These are phyloP conservation scores for Tetragnatha versicolor DNA, from an alignment of 1,140 invertebrate species.

Conservation along the genomic window DNA sequence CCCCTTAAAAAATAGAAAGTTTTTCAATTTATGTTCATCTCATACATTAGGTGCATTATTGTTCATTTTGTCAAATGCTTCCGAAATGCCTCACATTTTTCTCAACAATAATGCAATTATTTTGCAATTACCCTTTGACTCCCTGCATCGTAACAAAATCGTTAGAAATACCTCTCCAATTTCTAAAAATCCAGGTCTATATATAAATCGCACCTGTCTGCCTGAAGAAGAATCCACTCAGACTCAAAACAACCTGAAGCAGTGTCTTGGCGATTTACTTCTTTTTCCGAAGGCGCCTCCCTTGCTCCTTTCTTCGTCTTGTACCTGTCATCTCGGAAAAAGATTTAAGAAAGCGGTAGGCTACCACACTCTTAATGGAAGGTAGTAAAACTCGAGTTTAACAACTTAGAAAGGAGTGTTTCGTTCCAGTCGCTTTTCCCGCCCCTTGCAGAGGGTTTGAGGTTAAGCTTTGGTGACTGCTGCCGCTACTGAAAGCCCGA, in stretches of 20 bases:
- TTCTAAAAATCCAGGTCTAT: not conserved
- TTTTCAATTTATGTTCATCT: too few species aligned
- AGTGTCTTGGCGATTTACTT: too few species aligned
- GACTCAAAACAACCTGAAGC: too few species aligned
- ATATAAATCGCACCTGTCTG: not conserved
- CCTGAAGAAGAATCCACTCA: not conserved
- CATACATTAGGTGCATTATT: too few species aligned
- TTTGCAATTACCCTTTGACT: not conserved
- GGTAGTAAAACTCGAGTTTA: conserved; percentile 43
- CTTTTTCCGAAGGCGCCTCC: not conserved
- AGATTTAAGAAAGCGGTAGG: conserved; percentile 35
- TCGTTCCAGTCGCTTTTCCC: not conserved
- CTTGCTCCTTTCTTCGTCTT: conserved; percentile 4
- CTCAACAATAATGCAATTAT: too few species aligned
- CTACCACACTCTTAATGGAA: conserved; percentile 33
- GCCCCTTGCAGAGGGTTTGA: not conserved
- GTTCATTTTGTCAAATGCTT: too few species aligned
- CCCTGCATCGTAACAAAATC: not conserved
- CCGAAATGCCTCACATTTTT: too few species aligned
- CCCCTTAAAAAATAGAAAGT: too few species aligned
- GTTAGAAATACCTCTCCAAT: not conserved
- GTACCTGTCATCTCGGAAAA: conserved; percentile 21
- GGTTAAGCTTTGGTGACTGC: not conserved
- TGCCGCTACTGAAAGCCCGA: not conserved
- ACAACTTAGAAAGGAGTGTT: conserved; percentile 36